A percentile compares a stretch with the other conserved stretches of the same genome.
Conservation (phyloP, 1,140 invertebrate species). For the Camponotus vicinus region DNA sequence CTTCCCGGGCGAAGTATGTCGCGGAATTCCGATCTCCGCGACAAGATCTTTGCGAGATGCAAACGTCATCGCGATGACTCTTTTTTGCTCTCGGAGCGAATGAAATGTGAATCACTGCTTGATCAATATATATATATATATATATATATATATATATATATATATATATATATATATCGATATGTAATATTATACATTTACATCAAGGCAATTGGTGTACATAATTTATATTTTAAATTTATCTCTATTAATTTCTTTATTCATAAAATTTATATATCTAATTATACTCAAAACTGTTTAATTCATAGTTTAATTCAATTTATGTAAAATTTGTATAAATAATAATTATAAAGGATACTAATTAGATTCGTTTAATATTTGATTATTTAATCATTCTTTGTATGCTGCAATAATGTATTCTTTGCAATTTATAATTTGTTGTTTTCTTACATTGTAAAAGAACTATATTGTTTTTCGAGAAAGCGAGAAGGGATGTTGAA, state of each 20-base stretch:
- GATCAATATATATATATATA: background rate
- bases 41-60: conserved; percentile 38
- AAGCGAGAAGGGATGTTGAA: background rate
- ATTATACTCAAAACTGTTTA: background rate
- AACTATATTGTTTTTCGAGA: background rate
- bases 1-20: conserved; percentile 72
- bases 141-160: background rate
- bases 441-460: no score
- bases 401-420: background rate
- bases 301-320: background rate
- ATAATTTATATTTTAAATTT: background rate
- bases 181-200: background rate
- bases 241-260: conserved; percentile 7
- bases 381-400: background rate
- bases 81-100: background rate
- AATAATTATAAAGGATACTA: conserved; percentile 8
- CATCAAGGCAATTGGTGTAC: background rate
- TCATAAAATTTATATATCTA: conserved; percentile 18
- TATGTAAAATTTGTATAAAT: conserved; percentile 8
- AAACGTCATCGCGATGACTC: conserved; percentile 42
- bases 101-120: background rate
- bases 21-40: conserved; percentile 59
- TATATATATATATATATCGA: background rate
- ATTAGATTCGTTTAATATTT: background rate
- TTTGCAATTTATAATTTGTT: conserved; percentile 1